A percentile compares a stretch with the other conserved stretches of the same genome.
Evolutionary conservation across 2,113 vertebrate species (phyloP).

Genomic region (Pterocles gutturalis): DNA sequence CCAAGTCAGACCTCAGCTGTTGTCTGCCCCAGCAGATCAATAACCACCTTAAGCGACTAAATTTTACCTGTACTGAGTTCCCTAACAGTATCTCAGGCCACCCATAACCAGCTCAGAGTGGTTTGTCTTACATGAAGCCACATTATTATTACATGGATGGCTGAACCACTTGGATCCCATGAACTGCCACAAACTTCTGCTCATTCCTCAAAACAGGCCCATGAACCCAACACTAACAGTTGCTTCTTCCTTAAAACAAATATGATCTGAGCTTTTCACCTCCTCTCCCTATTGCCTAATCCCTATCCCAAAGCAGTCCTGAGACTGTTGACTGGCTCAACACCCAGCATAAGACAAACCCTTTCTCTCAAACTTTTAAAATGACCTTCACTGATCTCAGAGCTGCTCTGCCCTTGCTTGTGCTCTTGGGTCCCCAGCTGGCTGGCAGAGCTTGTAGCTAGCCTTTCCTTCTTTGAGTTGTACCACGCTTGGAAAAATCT

Average conservation of each 20-base stretch:
- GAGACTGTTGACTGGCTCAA: background rate
- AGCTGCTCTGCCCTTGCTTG: background rate
- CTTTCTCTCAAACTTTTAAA: background rate
- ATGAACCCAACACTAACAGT: background rate
- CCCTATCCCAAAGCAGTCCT: background rate
- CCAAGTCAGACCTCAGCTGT: background rate
- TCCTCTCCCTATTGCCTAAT: background rate
- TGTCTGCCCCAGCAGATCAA: background rate
- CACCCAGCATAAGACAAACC: background rate
- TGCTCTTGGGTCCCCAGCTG: background rate
- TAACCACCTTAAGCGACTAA: background rate
- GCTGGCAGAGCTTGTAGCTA: background rate
- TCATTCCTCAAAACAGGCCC: background rate
- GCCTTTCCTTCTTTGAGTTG: too few species aligned
- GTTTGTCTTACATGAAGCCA: background rate
- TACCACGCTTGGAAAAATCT: background rate
- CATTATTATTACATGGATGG: background rate
- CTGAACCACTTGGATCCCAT: fast-evolving
- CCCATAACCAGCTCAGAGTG: background rate
- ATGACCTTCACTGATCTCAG: background rate
- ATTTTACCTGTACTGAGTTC: background rate
- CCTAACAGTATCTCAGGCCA: background rate
- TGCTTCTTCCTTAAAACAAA: background rate
- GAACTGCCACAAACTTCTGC: background rate
- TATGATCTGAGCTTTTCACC: background rate